Evolutionary conservation across 2,113 vertebrate species (phyloP), one percentile per base, ranked within the genome.

Genomic region (Zootoca vivipara): DNA sequence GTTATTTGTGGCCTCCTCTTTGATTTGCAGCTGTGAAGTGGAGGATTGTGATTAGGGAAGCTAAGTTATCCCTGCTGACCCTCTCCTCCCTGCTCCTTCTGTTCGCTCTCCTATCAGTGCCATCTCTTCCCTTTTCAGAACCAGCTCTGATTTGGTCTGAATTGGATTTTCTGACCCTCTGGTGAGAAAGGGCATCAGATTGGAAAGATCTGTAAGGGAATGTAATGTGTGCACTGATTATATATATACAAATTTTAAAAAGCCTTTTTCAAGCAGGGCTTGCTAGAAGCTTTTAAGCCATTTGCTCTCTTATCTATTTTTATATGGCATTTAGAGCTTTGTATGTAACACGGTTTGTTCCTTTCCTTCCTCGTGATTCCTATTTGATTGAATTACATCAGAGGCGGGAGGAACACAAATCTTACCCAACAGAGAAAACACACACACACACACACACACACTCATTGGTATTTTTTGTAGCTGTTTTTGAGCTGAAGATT

Each of bases 301-400:
- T 82, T 62, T n/a, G 94, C 92, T 96, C 96, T 80, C 73, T 95
- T 95, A 95, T 96, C 95, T 96, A 93, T 96, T 97, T 97, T 97
- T 95, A 96, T 95, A 92, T 83, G 90, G 95, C 96, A 95, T 96
- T 96, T 96, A 94, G 93, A 94, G 95, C 95, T 95, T 96, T 96
- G 80, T 89, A 65, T 86, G 79, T 77, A 65, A 38, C 78, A 75
- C 67, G 90, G 90, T 88, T 92, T 69, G 78, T 88, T 87, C 89
- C 93, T 95, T 93, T 95, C 93, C 85, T 81, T 24, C 73, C 87
- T 83, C 20, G 12, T 72, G 52, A 52, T 82, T 91, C 83, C 65
- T 89, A 78, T 94, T 90, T 91, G 91, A 94, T 83, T 93, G 94
- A 95, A 96, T 96, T 96, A 88, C 91, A 92, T 91, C 92, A 89